A percentile compares a stretch with the other conserved stretches of the same genome.
phyloP scores from a whole-genome alignment of 2,888 invertebrate genomes.

The Eupeodes latifasciatus region DNA sequence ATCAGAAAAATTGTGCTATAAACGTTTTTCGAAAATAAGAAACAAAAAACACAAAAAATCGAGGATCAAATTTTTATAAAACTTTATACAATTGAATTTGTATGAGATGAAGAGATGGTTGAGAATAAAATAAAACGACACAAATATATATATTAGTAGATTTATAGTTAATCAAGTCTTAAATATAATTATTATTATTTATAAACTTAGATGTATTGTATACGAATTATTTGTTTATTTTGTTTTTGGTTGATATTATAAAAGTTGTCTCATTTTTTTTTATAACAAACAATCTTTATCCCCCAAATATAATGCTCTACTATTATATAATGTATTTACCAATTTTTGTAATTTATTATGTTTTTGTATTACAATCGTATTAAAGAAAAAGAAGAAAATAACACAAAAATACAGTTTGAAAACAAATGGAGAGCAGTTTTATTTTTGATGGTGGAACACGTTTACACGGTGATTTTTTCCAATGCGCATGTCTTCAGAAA shows the following conservation, averaged over 20 bases:
- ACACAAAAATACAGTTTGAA: constrained; percentile 54
- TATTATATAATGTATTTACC: constrained; percentile 10
- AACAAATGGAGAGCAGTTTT: constrained; percentile 16
- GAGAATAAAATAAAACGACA: background rate
- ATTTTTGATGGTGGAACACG: background rate
- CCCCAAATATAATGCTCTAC: constrained; percentile 9
- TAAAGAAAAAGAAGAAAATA: background rate
- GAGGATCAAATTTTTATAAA: constrained; percentile 6
- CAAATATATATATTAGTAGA: constrained; percentile 24
- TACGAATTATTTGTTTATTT: background rate
- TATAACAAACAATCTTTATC: constrained; percentile 6
- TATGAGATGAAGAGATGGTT: background rate
- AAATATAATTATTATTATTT: constrained; percentile 30
- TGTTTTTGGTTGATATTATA: background rate
- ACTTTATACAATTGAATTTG: too few relatives aligned
- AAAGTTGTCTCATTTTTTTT: constrained; percentile 18
- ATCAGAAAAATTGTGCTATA: background rate
- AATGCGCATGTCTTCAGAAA: constrained; percentile 52
- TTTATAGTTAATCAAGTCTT: background rate
- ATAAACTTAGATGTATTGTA: constrained; percentile 28
- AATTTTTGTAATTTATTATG: constrained; percentile 54
- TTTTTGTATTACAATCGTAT: constrained; percentile 29
- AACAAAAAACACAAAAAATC: background rate
- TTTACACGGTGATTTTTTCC: background rate
- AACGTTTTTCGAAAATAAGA: background rate